phyloP scores from a whole-genome alignment of 2,888 invertebrate species.

The Pyralis farinalis region DNA sequence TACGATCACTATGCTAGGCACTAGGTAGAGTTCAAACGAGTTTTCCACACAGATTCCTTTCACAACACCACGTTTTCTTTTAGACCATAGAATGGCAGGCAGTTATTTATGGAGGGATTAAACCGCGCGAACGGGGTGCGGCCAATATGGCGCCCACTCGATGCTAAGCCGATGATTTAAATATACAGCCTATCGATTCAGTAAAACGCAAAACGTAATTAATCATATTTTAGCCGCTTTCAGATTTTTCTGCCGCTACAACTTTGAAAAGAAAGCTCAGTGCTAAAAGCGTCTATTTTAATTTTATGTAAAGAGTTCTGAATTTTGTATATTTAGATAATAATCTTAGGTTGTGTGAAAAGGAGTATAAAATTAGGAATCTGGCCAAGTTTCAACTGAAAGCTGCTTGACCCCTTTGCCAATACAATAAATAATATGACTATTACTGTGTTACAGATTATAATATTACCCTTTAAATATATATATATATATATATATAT shows the following conservation, averaged over 20 bases:
- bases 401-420: too few species aligned
- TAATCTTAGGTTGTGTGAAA: not conserved
- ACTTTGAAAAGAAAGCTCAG: constrained; percentile 28
- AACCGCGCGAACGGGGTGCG: constrained; percentile 39
- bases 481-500: too few species aligned
- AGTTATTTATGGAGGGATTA: constrained; percentile 69
- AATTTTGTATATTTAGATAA: not conserved
- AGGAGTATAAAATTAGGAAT: too few species aligned
- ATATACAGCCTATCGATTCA: constrained; percentile 58
- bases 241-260: constrained; percentile 33
- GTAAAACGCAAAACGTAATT: constrained; percentile 51
- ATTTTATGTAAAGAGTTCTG: not conserved
- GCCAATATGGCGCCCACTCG: constrained; percentile 53
- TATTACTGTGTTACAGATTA: too few species aligned
- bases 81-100: constrained; percentile 46
- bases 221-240: constrained; percentile 57
- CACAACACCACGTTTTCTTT: constrained; percentile 22
- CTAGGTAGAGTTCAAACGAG: not conserved
- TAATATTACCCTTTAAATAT: too few species aligned
- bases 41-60: constrained; percentile 1
- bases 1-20: too few species aligned
- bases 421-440: too few species aligned
- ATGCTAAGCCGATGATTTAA: constrained; percentile 69
- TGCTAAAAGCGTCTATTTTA: constrained; percentile 15
- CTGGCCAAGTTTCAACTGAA: too few species aligned